Conservation (phyloP, 37 sponge, comb jelly and placozoan genomes). For the Aplysina aerophoba region DNA sequence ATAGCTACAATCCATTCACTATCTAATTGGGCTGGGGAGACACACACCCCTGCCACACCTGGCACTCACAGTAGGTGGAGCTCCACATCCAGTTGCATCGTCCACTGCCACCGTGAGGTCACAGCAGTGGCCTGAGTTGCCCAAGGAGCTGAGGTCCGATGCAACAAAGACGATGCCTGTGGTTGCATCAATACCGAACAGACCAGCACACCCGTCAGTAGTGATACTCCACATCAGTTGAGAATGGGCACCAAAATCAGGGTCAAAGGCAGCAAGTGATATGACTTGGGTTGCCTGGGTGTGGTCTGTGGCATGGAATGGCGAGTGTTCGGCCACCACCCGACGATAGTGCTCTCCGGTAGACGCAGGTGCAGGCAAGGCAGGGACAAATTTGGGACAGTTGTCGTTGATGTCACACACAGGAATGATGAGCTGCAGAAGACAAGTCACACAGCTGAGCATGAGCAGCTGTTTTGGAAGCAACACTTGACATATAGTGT, state of each 20-base stretch:
- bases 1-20: no score
- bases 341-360: background rate
- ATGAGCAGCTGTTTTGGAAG: no score
- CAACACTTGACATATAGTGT: no score
- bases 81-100: no score
- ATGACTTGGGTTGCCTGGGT: background rate
- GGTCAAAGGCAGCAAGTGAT: slow-evolving; percentile 17
- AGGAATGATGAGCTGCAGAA: slow-evolving; percentile 6
- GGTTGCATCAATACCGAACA: background rate
- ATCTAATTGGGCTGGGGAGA: no score
- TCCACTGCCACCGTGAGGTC: no score
- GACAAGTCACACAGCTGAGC: no score
- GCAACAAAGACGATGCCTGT: background rate
- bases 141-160: no score
- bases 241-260: background rate
- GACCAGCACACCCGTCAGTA: background rate
- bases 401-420: slow-evolving; percentile 30
- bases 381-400: slow-evolving; percentile 29
- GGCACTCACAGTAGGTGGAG: no score
- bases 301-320: background rate
- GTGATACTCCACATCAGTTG: background rate
- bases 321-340: background rate
- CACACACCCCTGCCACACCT: no score
- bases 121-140: no score
- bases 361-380: background rate